phyloP scores from a whole-genome alignment of 2,113 vertebrate species.

The Tyto alba region DNA sequence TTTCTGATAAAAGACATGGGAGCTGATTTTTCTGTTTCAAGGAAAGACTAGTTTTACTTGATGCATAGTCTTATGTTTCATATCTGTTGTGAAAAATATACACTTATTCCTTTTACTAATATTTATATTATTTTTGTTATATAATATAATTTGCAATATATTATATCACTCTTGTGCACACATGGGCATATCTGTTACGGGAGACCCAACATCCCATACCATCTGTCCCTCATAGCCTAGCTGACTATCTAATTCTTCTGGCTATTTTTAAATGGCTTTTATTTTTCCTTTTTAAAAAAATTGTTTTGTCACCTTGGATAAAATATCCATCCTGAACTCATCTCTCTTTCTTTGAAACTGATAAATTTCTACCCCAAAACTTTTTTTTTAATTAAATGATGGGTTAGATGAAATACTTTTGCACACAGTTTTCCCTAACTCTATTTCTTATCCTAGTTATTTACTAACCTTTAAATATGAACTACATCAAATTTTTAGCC shows the following conservation, averaged over 20 bases:
- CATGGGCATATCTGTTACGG: not conserved
- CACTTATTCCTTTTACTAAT: not conserved
- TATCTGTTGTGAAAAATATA: not conserved
- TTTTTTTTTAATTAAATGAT: not conserved
- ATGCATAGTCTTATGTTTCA: not conserved
- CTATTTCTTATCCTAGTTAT: not conserved
- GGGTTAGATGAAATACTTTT: not conserved
- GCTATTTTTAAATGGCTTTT: not conserved
- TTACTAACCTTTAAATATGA: not conserved
- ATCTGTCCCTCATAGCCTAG: not conserved
- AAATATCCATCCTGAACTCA: not conserved
- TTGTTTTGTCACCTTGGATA: not conserved
- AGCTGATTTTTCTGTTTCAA: not conserved
- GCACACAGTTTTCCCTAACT: not conserved
- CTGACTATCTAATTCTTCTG: not conserved
- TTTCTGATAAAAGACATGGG: not conserved
- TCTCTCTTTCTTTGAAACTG: not conserved
- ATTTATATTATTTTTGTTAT: not conserved
- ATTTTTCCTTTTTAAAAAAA: not conserved
- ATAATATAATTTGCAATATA: not conserved
- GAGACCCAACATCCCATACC: not conserved
- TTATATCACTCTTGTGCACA: not conserved
- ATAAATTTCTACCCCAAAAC: not conserved
- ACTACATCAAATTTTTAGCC: not conserved
- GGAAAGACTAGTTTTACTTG: not conserved